These are phyloP conservation scores for Leptarthrus brevirostris DNA, from an alignment of 2,888 invertebrate genomes.

Conservation along the genomic window DNA sequence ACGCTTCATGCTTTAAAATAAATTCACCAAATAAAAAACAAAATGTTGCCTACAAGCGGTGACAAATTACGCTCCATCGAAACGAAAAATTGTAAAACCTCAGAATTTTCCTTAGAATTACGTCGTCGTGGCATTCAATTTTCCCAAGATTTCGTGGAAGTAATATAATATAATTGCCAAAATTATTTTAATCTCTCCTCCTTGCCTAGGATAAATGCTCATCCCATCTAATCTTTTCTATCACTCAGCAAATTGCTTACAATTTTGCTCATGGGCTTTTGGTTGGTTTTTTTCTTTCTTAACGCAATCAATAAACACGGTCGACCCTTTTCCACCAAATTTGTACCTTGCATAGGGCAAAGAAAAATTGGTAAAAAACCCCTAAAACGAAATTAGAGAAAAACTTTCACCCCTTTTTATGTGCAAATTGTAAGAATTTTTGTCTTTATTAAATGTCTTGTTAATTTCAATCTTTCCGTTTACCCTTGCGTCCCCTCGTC, in stretches of 20 bases:
- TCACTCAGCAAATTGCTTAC: conserved; percentile 40
- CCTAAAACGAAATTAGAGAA: conserved; percentile 17
- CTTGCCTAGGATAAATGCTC: conserved; percentile 4
- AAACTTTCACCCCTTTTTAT: conserved; percentile 35
- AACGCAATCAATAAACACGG: conserved; percentile 42
- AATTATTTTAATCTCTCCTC: conserved; percentile 41
- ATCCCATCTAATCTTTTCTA: conserved; percentile 31
- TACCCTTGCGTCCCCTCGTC: neutral
- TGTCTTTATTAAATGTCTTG: conserved; percentile 46
- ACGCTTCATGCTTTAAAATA: no score
- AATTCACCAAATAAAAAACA: no score
- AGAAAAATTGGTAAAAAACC: neutral
- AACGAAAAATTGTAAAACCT: no score
- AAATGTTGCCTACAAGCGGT: no score
- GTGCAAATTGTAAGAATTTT: conserved; percentile 37
- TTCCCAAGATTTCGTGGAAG: conserved; percentile 1
- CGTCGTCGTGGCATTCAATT: no score
- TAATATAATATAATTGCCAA: conserved; percentile 38
- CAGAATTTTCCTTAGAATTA: no score
- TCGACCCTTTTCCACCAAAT: conserved; percentile 41
- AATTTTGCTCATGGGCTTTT: conserved; percentile 32
- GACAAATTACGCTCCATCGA: no score
- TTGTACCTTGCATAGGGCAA: conserved; percentile 27
- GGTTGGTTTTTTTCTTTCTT: conserved; percentile 7
- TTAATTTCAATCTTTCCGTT: conserved; percentile 36